Evolutionary conservation across 2,113 vertebrate species (phyloP).

Genomic region (Pardalotus punctatus): DNA sequence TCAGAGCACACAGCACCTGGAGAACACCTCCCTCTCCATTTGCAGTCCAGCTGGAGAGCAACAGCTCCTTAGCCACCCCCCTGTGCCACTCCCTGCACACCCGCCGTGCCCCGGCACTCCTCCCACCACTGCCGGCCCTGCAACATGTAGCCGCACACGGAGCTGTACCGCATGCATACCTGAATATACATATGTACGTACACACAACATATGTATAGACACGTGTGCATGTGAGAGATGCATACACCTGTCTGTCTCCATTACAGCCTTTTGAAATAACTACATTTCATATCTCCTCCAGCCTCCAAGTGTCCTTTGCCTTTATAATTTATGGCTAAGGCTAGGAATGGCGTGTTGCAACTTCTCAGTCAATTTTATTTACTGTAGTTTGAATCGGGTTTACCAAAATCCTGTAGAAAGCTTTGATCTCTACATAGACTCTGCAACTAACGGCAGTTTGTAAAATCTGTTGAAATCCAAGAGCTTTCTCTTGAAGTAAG

Average conservation of each 20-base stretch:
- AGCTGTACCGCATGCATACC: rapidly evolving
- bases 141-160: rapidly evolving
- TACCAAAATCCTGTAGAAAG: not conserved
- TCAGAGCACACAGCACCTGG: not conserved
- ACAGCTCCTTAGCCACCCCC: not conserved
- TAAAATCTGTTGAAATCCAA: not conserved
- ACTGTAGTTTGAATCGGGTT: not conserved
- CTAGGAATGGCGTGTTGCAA: not conserved
- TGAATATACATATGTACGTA: rapidly evolving
- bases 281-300: not conserved
- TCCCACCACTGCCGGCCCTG: rapidly evolving
- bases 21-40: not conserved
- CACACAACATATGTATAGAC: rapidly evolving
- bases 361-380: not conserved
- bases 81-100: not conserved
- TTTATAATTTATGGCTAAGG: not conserved
- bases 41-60: not conserved
- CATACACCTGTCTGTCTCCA: not conserved
- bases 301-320: not conserved
- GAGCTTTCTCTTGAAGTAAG: not conserved
- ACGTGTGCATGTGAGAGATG: rapidly evolving
- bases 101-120: rapidly evolving
- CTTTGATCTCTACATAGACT: not conserved
- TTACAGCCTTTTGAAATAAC: not conserved
- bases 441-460: rapidly evolving